Evolutionary conservation across 2,113 vertebrate genomes (phyloP).

Genomic region (Myiopsitta monachus): DNA sequence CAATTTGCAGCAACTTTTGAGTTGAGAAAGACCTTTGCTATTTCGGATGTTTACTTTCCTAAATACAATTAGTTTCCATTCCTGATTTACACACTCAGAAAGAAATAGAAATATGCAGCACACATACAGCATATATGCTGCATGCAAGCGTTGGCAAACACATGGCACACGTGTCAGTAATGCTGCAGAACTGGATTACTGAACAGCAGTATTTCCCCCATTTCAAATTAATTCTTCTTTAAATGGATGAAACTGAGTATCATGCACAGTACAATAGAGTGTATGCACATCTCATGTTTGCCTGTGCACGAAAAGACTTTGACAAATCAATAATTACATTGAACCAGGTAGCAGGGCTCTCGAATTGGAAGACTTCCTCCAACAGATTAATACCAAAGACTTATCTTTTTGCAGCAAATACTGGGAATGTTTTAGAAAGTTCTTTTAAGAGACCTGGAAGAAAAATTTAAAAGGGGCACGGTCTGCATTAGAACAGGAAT

Average conservation of each 20-base stretch:
- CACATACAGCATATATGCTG: too few species aligned
- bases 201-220: too few species aligned
- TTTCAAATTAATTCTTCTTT: too few species aligned
- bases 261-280: too few species aligned
- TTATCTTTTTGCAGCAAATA: not conserved
- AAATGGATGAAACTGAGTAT: too few species aligned
- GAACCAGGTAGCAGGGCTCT: not conserved
- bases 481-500: not conserved
- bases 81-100: not conserved
- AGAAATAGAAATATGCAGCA: too few species aligned
- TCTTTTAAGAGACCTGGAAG: not conserved
- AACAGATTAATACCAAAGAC: not conserved
- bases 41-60: slow-evolving; percentile 12
- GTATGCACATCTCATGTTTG: not conserved
- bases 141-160: too few species aligned
- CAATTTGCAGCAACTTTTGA: slow-evolving; percentile 87
- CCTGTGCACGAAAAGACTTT: not conserved
- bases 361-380: not conserved
- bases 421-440: not conserved
- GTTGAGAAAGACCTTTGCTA: slow-evolving; percentile 39
- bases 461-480: not conserved
- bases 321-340: not conserved
- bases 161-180: too few species aligned
- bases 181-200: too few species aligned
- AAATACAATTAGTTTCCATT: not conserved